A percentile compares a stretch with the other conserved stretches of the same genome.
Conservation (phyloP, 2,797 vertebrate genomes). For the Craterocephalus amniculus region DNA sequence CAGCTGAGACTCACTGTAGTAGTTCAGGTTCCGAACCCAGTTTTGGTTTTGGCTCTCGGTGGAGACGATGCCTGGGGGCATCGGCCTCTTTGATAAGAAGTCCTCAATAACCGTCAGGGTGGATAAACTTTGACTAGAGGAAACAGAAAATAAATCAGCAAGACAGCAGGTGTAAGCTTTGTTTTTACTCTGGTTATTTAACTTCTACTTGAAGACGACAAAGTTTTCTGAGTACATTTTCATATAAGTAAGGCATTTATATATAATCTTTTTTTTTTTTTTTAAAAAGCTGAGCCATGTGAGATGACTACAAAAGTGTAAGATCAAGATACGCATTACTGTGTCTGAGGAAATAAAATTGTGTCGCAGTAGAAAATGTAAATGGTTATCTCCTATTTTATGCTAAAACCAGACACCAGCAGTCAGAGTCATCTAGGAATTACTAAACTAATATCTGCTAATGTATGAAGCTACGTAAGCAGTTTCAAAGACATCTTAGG, state of each 20-base stretch:
- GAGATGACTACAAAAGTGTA: not conserved
- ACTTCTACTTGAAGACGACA: not conserved
- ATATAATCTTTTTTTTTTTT: too few species aligned
- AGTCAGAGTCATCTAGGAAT: too few species aligned
- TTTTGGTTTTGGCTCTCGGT: slow-evolving; percentile 83
- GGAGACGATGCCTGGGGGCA: slow-evolving; percentile 78
- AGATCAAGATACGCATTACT: too few species aligned
- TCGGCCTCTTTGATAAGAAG: slow-evolving; percentile 90
- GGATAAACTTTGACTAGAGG: slow-evolving; percentile 94
- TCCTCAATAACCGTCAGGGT: slow-evolving; percentile 96
- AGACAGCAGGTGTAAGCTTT: not conserved
- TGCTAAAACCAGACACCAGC: too few species aligned
- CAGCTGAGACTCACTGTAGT: slow-evolving; percentile 91
- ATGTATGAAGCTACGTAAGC: too few species aligned
- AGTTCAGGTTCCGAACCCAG: slow-evolving; percentile 95
- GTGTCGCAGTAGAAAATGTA: too few species aligned
- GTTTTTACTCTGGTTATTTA: not conserved
- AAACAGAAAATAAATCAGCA: slow-evolving; percentile 29
- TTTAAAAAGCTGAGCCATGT: not conserved
- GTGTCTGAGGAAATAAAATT: too few species aligned
- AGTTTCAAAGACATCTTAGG: too few species aligned
- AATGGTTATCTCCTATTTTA: too few species aligned
- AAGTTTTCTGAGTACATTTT: not conserved
- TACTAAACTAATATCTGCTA: too few species aligned
- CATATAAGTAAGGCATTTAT: not conserved